These are phyloP conservation scores for Papilio glaucus DNA, from an alignment of 1,140 invertebrate genomes.

Conservation along the genomic window DNA sequence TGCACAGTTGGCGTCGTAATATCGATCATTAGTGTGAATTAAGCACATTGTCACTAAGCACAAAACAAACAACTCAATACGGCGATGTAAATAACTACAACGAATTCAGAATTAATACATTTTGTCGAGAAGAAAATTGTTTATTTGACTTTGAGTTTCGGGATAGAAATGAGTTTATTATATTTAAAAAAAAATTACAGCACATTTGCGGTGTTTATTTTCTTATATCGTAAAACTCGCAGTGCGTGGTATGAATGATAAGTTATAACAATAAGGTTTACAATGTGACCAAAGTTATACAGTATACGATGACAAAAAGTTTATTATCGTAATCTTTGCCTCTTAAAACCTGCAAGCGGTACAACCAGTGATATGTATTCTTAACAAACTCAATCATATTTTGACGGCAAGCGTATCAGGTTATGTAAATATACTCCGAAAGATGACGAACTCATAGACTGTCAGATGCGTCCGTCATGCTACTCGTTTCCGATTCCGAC, in stretches of 20 bases:
- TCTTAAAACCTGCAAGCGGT: neutral
- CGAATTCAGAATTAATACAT: no score
- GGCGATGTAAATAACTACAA: no score
- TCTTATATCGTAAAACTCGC: neutral
- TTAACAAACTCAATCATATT: constrained; percentile 11
- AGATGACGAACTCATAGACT: neutral
- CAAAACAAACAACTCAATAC: no score
- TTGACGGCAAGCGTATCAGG: neutral
- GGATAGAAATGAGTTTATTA: no score
- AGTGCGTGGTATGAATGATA: neutral
- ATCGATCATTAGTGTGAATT: no score
- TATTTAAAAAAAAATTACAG: no score
- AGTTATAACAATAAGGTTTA: neutral
- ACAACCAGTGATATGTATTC: neutral
- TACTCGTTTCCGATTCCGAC: constrained; percentile 63
- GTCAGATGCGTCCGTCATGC: constrained; percentile 35
- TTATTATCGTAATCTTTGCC: neutral
- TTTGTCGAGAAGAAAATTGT: no score
- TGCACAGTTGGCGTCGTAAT: no score
- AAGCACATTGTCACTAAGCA: no score
- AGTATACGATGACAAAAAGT: neutral
- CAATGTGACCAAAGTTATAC: neutral
- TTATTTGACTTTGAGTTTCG: no score
- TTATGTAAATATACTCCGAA: constrained; percentile 1
- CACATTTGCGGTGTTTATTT: no score